Evolutionary conservation across 2,888 invertebrate genomes (phyloP).

Genomic region (Alloplasta piceator): DNA sequence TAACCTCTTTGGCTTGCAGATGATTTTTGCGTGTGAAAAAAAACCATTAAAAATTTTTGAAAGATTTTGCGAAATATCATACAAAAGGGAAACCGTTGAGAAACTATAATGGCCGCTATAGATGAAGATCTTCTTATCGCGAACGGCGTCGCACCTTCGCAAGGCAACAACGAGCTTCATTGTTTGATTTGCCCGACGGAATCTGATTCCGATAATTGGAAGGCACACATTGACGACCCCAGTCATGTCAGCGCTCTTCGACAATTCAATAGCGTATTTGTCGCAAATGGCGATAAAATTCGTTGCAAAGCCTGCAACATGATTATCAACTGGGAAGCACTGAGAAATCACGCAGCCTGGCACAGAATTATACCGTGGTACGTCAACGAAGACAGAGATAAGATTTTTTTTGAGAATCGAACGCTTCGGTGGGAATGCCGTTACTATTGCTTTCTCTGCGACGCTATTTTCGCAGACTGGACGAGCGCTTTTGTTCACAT

Average conservation of each 20-base stretch:
- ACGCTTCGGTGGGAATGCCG: not conserved
- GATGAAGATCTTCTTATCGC: not conserved
- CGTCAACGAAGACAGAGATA: constrained; percentile 20
- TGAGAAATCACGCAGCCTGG: constrained; percentile 33
- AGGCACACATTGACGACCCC: not conserved
- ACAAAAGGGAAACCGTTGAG: not conserved
- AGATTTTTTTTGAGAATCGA: constrained; percentile 42
- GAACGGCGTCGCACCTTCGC: constrained; percentile 4
- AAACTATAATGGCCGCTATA: not conserved
- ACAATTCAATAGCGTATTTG: constrained; percentile 31
- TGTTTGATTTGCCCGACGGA: constrained; percentile 27
- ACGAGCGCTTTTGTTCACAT: constrained; percentile 8
- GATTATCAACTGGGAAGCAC: not conserved
- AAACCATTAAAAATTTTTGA: not conserved
- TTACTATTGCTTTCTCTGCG: constrained; percentile 30
- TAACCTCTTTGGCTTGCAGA: constrained; percentile 1
- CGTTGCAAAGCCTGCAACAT: constrained; percentile 31
- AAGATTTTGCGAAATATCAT: too few species aligned
- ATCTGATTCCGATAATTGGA: not conserved
- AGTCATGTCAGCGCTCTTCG: constrained; percentile 15
- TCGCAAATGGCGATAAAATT: not conserved
- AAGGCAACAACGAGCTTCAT: not conserved
- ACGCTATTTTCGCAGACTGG: constrained; percentile 6
- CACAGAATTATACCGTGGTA: constrained; percentile 43
- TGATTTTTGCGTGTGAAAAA: not conserved